Evolutionary conservation across 2,113 vertebrate genomes (phyloP).

Genomic region (Columbina picui): DNA sequence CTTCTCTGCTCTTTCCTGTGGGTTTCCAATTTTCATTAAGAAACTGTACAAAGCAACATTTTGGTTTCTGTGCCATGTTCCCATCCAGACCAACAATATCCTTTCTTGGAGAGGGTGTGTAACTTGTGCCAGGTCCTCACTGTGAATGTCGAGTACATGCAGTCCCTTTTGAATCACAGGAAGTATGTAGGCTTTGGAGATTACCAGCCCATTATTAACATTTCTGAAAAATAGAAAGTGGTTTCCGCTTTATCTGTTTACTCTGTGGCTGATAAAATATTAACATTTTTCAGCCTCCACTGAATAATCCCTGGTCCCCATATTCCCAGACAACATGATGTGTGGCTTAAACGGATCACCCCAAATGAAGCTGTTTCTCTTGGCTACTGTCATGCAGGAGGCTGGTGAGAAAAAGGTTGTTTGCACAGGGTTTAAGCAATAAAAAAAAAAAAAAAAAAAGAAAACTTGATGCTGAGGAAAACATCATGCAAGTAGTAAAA

Average conservation of each 20-base stretch:
- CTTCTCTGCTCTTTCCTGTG: background rate
- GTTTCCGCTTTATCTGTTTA: slow-evolving; percentile 80
- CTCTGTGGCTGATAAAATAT: slow-evolving; percentile 73
- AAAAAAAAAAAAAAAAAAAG: slow-evolving; percentile 16
- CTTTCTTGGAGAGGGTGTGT: slow-evolving; percentile 29
- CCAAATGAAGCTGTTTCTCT: slow-evolving; percentile 68
- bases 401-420: slow-evolving; percentile 71
- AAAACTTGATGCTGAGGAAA: slow-evolving; percentile 68
- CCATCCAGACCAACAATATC: background rate
- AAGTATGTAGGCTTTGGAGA: slow-evolving; percentile 73
- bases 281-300: slow-evolving; percentile 61
- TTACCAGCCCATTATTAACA: slow-evolving; percentile 77
- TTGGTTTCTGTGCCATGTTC: background rate
- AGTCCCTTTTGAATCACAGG: slow-evolving; percentile 72
- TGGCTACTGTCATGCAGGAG: slow-evolving; percentile 76
- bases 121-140: background rate
- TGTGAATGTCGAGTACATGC: slow-evolving; percentile 16
- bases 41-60: background rate
- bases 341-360: slow-evolving; percentile 38
- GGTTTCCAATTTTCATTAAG: background rate
- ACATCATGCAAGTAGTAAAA: slow-evolving; percentile 67
- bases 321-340: slow-evolving; percentile 63
- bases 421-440: slow-evolving; percentile 77
- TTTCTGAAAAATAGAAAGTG: slow-evolving; percentile 68
- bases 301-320: slow-evolving; percentile 56